A percentile compares a stretch with the other conserved stretches of the same genome.
Conservation (phyloP, 2,113 vertebrate genomes). For the Hystrix cristata region DNA sequence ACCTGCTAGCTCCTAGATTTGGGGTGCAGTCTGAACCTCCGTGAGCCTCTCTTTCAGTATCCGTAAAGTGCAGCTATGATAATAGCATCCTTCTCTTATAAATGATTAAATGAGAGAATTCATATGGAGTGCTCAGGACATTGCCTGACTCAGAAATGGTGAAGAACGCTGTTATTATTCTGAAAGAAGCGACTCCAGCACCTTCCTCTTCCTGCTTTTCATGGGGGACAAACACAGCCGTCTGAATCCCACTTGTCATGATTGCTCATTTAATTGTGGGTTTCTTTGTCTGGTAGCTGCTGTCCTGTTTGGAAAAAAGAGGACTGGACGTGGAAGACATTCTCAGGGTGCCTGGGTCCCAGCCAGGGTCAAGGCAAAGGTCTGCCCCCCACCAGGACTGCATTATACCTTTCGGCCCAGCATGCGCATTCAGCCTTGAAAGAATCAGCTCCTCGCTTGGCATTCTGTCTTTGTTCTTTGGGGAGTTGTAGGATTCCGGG, state of each 20-base stretch:
- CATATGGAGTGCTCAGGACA: neutral
- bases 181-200: neutral
- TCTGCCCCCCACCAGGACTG: neutral
- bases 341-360: conserved; percentile 94
- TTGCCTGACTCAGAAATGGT: neutral
- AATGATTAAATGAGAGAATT: neutral
- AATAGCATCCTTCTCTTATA: neutral
- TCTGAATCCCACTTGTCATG: neutral
- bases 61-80: neutral
- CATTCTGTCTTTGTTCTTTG: neutral
- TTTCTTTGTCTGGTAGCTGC: conserved; percentile 87
- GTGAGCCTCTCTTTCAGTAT: neutral
- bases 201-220: neutral
- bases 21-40: neutral
- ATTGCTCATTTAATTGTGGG: neutral
- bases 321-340: conserved; percentile 95
- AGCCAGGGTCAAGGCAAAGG: conserved; percentile 92
- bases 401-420: fast-evolving
- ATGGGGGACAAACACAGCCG: neutral
- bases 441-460: neutral
- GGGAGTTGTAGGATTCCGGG: neutral
- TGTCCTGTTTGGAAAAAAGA: conserved; percentile 94
- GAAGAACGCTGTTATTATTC: neutral
- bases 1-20: neutral
- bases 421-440: fast-evolving